These are phyloP conservation scores for Phalanger gymnotis DNA, from an alignment of 2,797 vertebrate genomes.

Conservation along the genomic window DNA sequence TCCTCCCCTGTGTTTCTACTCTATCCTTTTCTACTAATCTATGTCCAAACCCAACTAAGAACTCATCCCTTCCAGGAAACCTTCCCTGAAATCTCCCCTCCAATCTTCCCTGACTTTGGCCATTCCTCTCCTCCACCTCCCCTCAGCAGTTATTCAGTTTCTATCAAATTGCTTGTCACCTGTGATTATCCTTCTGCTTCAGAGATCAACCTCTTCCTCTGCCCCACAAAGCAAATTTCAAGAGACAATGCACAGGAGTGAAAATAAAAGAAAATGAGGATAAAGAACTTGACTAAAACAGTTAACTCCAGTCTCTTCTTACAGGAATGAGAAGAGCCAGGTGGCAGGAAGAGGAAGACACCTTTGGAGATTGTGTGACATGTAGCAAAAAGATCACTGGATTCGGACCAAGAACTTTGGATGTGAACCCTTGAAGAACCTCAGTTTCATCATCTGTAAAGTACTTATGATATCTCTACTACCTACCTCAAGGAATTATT, in stretches of 20 bases:
- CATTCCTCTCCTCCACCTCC: not conserved
- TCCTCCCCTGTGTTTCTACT: not conserved
- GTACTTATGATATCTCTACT: not conserved
- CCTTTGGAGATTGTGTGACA: not conserved
- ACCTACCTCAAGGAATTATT: not conserved
- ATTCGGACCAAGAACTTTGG: not conserved
- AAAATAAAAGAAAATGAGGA: conserved; percentile 44
- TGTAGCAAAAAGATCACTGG: not conserved
- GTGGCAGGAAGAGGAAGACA: not conserved
- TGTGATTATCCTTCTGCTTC: not conserved
- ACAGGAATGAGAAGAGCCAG: not conserved
- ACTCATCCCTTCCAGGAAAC: not conserved
- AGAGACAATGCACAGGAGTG: not conserved
- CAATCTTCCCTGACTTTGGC: not conserved
- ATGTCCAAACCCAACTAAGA: not conserved
- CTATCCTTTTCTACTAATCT: not conserved
- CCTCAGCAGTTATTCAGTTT: not conserved
- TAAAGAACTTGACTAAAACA: conserved; percentile 31
- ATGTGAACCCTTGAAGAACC: not conserved
- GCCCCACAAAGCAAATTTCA: not conserved
- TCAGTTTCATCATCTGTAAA: not conserved
- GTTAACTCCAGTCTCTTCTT: not conserved
- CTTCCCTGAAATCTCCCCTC: not conserved
- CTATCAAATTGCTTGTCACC: not conserved
- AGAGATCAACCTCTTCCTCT: not conserved